These are phyloP conservation scores for Rugalucina vietnamica DNA, from an alignment of 2,888 invertebrate species.

Conservation along the genomic window DNA sequence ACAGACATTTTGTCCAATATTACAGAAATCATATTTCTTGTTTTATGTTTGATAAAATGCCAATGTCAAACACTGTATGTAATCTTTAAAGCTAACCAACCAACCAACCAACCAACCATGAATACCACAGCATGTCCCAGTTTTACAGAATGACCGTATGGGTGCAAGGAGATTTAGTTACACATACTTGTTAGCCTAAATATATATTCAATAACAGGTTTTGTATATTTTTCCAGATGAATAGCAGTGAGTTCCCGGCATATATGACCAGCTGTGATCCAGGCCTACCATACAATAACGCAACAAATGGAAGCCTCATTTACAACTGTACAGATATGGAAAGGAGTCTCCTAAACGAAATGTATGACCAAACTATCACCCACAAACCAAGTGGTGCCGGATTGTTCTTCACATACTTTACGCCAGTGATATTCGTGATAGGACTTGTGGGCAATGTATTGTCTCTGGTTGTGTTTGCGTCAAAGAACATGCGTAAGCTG, in stretches of 20 bases:
- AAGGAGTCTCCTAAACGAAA: constrained; percentile 2
- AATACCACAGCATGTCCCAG: no score
- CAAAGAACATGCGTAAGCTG: constrained; percentile 87
- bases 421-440: constrained; percentile 89
- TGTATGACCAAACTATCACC: constrained; percentile 15
- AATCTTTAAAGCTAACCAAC: no score
- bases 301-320: not conserved
- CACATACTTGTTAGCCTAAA: not conserved
- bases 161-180: no score
- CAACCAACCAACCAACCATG: no score
- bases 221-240: not conserved
- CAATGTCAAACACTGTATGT: no score
- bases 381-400: constrained; percentile 45
- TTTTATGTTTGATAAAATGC: no score
- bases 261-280: not conserved
- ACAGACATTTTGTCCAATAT: no score
- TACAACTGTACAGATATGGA: constrained; percentile 15
- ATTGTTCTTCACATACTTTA: constrained; percentile 87
- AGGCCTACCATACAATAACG: not conserved
- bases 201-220: not conserved
- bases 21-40: no score
- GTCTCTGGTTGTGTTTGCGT: constrained; percentile 91
- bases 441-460: constrained; percentile 91
- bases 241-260: not conserved
- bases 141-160: no score